phyloP scores from a whole-genome alignment of 2,888 invertebrate species.

The Mesorhabditis spiculigera region DNA sequence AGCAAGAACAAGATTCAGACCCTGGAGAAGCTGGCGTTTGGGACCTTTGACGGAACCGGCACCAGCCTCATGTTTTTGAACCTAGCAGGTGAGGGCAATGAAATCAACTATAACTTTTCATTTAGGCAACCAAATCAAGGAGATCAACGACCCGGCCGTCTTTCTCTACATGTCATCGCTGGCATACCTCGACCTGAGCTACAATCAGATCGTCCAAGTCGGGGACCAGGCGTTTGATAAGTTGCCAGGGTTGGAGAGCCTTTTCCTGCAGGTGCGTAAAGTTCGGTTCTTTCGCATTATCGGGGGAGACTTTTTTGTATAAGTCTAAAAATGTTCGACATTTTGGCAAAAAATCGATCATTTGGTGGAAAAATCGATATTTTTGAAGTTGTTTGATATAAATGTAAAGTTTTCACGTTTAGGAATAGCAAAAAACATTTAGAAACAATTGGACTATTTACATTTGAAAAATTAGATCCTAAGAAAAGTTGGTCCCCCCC shows the following conservation, averaged over 20 bases:
- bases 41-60: constrained; percentile 25
- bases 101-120: constrained; percentile 8
- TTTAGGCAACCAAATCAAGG: constrained; percentile 23
- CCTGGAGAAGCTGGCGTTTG: constrained; percentile 44
- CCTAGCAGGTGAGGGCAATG: constrained; percentile 42
- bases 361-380: not conserved
- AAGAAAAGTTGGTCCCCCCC: no score
- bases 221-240: constrained; percentile 74
- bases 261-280: constrained; percentile 66
- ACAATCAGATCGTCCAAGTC: constrained; percentile 75
- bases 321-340: no score
- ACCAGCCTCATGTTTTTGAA: constrained; percentile 42
- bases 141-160: constrained; percentile 64
- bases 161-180: constrained; percentile 77
- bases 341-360: no score
- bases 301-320: no score
- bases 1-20: constrained; percentile 51
- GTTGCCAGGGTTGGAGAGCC: constrained; percentile 73
- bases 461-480: no score
- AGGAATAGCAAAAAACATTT: no score
- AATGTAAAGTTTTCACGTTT: no score
- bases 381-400: no score
- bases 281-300: no score
- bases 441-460: no score
- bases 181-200: constrained; percentile 77